These are phyloP conservation scores for Strigamia transsilvanica DNA, from an alignment of 2,888 invertebrate species.

Conservation along the genomic window DNA sequence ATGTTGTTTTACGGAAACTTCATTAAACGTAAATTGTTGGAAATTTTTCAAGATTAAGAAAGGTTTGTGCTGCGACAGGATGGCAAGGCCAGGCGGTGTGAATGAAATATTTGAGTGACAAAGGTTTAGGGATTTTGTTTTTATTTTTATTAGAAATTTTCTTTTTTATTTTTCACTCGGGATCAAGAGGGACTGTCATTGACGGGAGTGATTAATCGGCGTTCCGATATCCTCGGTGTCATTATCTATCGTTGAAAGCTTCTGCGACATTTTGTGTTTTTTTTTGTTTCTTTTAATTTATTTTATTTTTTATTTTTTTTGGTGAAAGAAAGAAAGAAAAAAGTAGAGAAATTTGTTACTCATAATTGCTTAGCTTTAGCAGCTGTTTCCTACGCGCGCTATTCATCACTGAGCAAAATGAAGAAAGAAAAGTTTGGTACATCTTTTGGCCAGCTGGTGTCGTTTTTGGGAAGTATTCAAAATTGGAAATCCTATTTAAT, in stretches of 20 bases:
- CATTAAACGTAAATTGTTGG: no score
- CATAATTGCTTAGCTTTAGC: slow-evolving; percentile 30
- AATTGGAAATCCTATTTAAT: slow-evolving; percentile 11
- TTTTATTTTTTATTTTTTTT: background rate
- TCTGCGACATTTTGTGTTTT: background rate
- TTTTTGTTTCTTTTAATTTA: background rate
- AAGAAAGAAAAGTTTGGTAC: slow-evolving; percentile 24
- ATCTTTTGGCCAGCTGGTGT: slow-evolving; percentile 21
- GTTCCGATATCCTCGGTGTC: slow-evolving; percentile 6
- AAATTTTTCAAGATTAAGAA: no score
- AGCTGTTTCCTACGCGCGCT: slow-evolving; percentile 14
- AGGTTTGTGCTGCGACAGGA: no score
- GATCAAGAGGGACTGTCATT: slow-evolving; percentile 17
- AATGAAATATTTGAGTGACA: slow-evolving; percentile 11
- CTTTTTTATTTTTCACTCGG: background rate
- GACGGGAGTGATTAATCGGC: slow-evolving; percentile 11
- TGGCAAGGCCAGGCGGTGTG: background rate
- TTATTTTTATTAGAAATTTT: background rate
- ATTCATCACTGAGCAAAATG: slow-evolving; percentile 11
- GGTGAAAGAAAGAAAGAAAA: background rate
- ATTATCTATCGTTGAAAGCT: slow-evolving; percentile 21
- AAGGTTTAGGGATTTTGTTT: background rate
- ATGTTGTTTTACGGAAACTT: no score
- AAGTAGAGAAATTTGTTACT: slow-evolving; percentile 26
- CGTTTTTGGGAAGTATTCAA: slow-evolving; percentile 25